phyloP scores from a whole-genome alignment of 1,140 invertebrate species.

The Whitmania pigra region DNA sequence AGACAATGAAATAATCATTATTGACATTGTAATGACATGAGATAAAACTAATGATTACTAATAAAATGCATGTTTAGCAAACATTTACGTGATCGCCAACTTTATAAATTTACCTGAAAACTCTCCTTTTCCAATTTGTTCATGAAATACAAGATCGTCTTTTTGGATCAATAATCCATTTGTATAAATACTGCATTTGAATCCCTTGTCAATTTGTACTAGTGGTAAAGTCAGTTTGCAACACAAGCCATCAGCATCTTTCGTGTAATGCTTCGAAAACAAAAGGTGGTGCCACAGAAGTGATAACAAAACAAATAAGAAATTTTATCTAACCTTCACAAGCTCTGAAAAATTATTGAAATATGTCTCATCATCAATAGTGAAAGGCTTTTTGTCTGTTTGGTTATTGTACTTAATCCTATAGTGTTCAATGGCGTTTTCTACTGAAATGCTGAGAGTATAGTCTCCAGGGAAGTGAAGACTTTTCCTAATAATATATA shows the following conservation, averaged over 20 bases:
- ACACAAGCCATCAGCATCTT: conserved; percentile 93
- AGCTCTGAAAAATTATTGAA: conserved; percentile 89
- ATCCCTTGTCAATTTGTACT: background rate
- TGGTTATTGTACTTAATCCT: conserved; percentile 68
- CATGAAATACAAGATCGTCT: conserved; percentile 57
- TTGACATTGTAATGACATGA: too few species aligned
- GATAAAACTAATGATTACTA: too few species aligned
- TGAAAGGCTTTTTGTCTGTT: conserved; percentile 51
- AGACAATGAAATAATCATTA: too few species aligned
- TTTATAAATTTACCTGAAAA: conserved; percentile 53
- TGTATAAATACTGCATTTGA: background rate
- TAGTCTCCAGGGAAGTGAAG: conserved; percentile 98
- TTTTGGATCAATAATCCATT: conserved; percentile 73
- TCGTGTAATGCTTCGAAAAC: conserved; percentile 66
- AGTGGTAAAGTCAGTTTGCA: conserved; percentile 69
- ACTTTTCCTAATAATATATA: conserved; percentile 91
- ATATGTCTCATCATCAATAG: conserved; percentile 95
- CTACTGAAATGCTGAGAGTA: conserved; percentile 84
- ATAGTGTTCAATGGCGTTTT: conserved; percentile 54
- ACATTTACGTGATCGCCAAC: too few species aligned
- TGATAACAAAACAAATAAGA: background rate
- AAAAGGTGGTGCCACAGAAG: too few species aligned
- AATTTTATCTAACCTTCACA: conserved; percentile 60
- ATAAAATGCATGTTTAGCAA: too few species aligned
- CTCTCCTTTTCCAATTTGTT: conserved; percentile 93